Evolutionary conservation across 1,140 invertebrate species (phyloP), one percentile per base, ranked within the genome.

Genomic region (Gerris buenoi): DNA sequence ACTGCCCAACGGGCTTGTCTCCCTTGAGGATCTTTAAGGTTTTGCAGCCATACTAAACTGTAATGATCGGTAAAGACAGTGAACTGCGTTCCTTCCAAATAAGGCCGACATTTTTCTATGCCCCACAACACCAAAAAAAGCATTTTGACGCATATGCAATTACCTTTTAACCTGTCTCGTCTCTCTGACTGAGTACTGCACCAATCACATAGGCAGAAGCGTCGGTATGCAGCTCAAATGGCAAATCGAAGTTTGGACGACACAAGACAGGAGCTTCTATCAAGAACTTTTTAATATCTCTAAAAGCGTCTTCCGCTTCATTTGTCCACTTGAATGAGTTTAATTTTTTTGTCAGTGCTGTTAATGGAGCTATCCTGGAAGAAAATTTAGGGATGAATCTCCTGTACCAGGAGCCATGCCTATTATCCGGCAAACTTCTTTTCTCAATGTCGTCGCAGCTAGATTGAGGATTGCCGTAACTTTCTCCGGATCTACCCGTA

Each of bases 71-170:
- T 79, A 26, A 74, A 60, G 0, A 80, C 73, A 0, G 28, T 74
- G 65, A 81, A 79, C 25, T 75, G 60, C 3, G 57, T 72, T 14
- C 73, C 74, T 63, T 76, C 72, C 27, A 75, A 64, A 59, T 73
- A 74, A 1, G 28, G 66, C 22, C 72, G 64, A 62, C 76, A 77
- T 46, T 77, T 73, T 58, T 76, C 69, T 0, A 80, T 70, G 2
- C 73, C 75, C 70, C 72, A 75, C 1, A 81, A 63, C 23, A 81
- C 70, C 2, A 76, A 78, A 2, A 70, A 68, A 65, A 75, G 76
- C 74, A 82, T 79, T 65, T 72, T 70, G 71, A 83, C 79, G 0
- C 76, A 78, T 13, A 72, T 72, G 1, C 69, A 69, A 81, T 73
- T 0, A 75, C 75, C 27, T 65, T 63, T 57, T 74, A 71, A 13